A percentile compares a stretch with the other conserved stretches of the same genome.
These are phyloP conservation scores for Crepidodera aurea DNA, from an alignment of 2,888 invertebrate species.

Conservation along the genomic window DNA sequence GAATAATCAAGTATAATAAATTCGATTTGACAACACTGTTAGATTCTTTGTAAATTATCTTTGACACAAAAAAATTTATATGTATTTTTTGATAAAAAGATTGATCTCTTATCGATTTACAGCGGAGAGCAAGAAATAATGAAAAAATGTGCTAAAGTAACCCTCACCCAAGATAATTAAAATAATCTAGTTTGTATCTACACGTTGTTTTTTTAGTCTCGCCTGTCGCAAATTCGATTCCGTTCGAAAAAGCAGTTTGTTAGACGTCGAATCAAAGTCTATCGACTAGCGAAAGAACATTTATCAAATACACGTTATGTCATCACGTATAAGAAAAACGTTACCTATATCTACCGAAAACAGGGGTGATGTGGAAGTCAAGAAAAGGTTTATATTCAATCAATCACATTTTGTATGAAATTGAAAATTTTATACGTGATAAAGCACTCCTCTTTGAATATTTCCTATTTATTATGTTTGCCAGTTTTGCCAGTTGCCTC, in stretches of 20 bases:
- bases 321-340: slow-evolving; percentile 51
- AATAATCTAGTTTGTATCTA: too few relatives aligned
- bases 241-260: slow-evolving; percentile 48
- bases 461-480: slow-evolving; percentile 40
- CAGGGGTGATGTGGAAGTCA: slow-evolving; percentile 39
- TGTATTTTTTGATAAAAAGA: too few relatives aligned
- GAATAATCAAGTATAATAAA: too few relatives aligned
- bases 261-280: slow-evolving; percentile 59
- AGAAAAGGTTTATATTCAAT: slow-evolving; percentile 50
- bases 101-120: too few relatives aligned
- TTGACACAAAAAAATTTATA: too few relatives aligned
- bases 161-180: too few relatives aligned
- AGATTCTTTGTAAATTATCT: too few relatives aligned
- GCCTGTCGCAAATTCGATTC: background rate
- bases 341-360: slow-evolving; percentile 45
- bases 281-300: slow-evolving; percentile 55
- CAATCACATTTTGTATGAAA: slow-evolving; percentile 57
- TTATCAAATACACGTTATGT: slow-evolving; percentile 54
- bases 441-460: slow-evolving; percentile 50
- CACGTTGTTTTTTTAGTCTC: too few relatives aligned
- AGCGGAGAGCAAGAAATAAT: too few relatives aligned
- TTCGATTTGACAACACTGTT: too few relatives aligned
- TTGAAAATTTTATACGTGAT: slow-evolving; percentile 57
- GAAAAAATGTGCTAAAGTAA: too few relatives aligned
- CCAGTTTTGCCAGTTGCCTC: slow-evolving; percentile 27